Evolutionary conservation across 2,888 invertebrate species (phyloP), one percentile per base, ranked within the genome.

Genomic region (Crossocerus cetratus): DNA sequence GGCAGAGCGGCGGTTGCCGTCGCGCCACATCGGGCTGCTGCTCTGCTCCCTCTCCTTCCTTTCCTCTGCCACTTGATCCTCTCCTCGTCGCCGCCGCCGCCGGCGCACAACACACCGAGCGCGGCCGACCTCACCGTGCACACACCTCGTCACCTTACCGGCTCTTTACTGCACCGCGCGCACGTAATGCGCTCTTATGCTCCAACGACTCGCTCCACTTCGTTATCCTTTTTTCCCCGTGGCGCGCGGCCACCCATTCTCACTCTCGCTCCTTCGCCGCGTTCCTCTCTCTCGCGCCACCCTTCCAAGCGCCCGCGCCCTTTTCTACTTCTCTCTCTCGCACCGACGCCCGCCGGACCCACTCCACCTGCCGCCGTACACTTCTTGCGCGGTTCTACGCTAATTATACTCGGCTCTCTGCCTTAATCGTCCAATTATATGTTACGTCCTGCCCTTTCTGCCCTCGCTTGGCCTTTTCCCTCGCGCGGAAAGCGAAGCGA

Each of bases 1-100:
- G 90, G 90, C 90, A 89, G 90, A 89, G 87, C 90, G 86, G 86
- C 86, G 87, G 83, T 81, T 81, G 85, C 86, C 85, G 86, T 82
- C 84, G 81, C 84, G 85, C 80, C 83, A 16, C 49, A 49, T 16
- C 49, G 16, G n/a, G 82, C 83, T 80, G 66, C 82, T 79, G 32
- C 32, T 32, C 5, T 32, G n/a, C 60, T 69, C 77, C 54, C 63
- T 74, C 75, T 53, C 60, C 65, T 13, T 53, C 54, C 64, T 65
- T 65, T 49, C 66, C 60, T 55, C 55, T 32, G 32, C 13, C 65
- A 49, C 63, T 44, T 20, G 22, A 53, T 58, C 44, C 64, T 64
- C 65, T 45, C 32, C 60, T 58, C 65, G 56, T 61, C 54, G 53
- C 54, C 42, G 20, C 44, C 18, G 20, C 42, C 2, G 53, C 55